These are phyloP conservation scores for Asbolus verrucosus DNA, from an alignment of 1,140 invertebrate genomes.

Conservation along the genomic window DNA sequence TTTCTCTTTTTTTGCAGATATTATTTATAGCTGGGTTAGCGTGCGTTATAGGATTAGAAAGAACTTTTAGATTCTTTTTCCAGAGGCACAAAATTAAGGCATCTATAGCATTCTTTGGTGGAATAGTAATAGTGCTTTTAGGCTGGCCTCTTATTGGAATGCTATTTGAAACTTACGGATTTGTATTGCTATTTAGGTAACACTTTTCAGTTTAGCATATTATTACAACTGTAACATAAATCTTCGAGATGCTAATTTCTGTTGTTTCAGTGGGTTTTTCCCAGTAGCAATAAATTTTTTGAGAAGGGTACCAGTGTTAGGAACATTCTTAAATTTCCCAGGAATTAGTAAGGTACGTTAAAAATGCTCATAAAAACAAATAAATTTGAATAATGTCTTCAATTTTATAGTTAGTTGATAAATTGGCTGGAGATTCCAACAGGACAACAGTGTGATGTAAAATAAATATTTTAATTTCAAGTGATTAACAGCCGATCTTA, in stretches of 20 bases:
- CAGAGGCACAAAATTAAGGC: conserved; percentile 97
- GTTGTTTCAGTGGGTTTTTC: conserved; percentile 81
- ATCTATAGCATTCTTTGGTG: conserved; percentile 92
- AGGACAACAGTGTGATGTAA: conserved; percentile 72
- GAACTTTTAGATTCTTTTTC: conserved; percentile 98
- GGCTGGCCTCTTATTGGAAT: conserved; percentile 98
- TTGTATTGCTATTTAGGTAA: conserved; percentile 83
- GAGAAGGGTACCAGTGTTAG: conserved; percentile 80
- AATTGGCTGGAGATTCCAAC: conserved; percentile 72
- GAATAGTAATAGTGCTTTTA: conserved; percentile 93
- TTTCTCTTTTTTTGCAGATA: conserved; percentile 74
- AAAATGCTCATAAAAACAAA: neutral
- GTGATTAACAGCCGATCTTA: conserved; percentile 17
- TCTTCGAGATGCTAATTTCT: too few relatives aligned
- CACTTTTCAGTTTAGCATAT: conserved; percentile 3
- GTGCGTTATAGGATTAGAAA: conserved; percentile 95
- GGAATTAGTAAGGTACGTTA: conserved; percentile 72
- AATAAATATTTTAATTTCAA: conserved; percentile 13
- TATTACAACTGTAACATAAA: conserved; percentile 27
- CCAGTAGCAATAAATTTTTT: conserved; percentile 92
- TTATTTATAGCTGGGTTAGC: conserved; percentile 95
- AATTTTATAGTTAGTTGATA: conserved; percentile 68
- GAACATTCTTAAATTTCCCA: conserved; percentile 80
- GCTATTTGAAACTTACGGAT: conserved; percentile 93
- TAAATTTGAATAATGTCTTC: conserved; percentile 25